Evolutionary conservation across 1,140 invertebrate genomes (phyloP).

Genomic region (Atta cephalotes): DNA sequence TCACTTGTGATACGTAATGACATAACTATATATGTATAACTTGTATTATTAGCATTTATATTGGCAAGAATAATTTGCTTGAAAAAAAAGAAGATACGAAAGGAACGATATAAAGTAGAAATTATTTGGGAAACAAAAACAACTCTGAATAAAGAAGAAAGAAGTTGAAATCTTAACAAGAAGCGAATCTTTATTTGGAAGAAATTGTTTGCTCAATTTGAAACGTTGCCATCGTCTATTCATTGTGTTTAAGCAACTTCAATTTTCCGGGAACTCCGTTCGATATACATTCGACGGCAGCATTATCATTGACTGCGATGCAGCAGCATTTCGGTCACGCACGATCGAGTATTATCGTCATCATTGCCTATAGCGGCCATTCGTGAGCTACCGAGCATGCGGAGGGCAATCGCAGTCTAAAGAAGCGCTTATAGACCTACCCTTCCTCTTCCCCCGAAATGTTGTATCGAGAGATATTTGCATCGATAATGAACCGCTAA

Average conservation of each 20-base stretch:
- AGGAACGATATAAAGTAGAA: neutral
- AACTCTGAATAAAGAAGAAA: neutral
- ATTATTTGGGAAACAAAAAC: neutral
- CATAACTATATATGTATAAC: no score
- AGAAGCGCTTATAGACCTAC: conserved; percentile 71
- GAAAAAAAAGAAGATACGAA: neutral
- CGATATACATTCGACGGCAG: conserved; percentile 29
- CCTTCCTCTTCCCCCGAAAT: conserved; percentile 43
- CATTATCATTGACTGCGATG: conserved; percentile 70
- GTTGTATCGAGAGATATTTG: conserved; percentile 59
- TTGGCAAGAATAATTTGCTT: neutral
- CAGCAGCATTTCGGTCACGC: conserved; percentile 73
- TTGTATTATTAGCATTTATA: conserved; percentile 17
- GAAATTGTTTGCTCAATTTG: conserved; percentile 42
- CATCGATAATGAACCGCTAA: conserved; percentile 61
- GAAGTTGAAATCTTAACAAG: neutral
- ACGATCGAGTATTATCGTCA: conserved; percentile 74
- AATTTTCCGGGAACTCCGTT: conserved; percentile 61
- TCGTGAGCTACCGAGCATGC: conserved; percentile 70
- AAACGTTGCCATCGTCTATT: conserved; percentile 9
- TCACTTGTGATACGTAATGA: neutral
- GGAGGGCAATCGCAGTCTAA: conserved; percentile 68
- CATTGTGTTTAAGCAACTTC: conserved; percentile 32
- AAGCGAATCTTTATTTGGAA: conserved; percentile 18
- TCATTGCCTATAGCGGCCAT: conserved; percentile 72